These are phyloP conservation scores for Zaprionus africanus DNA, from an alignment of 1,140 invertebrate genomes.

Conservation along the genomic window DNA sequence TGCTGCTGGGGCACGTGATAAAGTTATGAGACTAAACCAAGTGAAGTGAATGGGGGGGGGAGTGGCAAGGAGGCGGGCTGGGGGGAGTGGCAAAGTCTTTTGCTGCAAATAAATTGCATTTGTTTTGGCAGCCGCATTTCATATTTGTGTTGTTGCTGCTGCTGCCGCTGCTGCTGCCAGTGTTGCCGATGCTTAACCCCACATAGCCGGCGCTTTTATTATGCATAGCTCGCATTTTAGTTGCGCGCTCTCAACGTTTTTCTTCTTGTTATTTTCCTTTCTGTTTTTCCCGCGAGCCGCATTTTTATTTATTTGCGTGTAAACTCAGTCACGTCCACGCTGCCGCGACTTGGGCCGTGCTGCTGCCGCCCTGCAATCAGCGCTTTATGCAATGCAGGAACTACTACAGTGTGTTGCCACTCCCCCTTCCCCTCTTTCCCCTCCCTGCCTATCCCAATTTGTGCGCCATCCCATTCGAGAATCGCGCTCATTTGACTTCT, in stretches of 20 bases:
- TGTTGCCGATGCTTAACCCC: constrained; percentile 59
- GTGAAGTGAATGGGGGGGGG: not conserved
- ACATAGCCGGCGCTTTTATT: constrained; percentile 32
- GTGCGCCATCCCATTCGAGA: constrained; percentile 26
- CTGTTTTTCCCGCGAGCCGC: constrained; percentile 25
- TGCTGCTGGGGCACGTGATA: constrained; percentile 49
- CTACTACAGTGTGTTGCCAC: not conserved
- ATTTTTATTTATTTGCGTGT: constrained; percentile 72
- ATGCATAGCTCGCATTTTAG: constrained; percentile 42
- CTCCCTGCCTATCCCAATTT: not conserved
- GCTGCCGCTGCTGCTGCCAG: constrained; percentile 19
- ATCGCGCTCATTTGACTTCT: constrained; percentile 45
- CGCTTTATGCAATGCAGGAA: constrained; percentile 58
- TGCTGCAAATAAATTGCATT: constrained; percentile 69
- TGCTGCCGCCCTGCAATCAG: constrained; percentile 60
- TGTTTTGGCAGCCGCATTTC: constrained; percentile 64
- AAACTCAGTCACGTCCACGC: constrained; percentile 64
- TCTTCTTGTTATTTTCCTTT: constrained; percentile 20
- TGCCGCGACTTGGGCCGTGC: not conserved
- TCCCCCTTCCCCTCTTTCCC: too few species aligned
- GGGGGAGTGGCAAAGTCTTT: constrained; percentile 12
- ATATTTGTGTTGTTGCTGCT: constrained; percentile 41
- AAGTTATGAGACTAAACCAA: constrained; percentile 45
- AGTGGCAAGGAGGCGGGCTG: not conserved
- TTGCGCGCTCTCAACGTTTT: not conserved